These are phyloP conservation scores for Eulithis prunata DNA, from an alignment of 2,888 invertebrate genomes.

Conservation along the genomic window DNA sequence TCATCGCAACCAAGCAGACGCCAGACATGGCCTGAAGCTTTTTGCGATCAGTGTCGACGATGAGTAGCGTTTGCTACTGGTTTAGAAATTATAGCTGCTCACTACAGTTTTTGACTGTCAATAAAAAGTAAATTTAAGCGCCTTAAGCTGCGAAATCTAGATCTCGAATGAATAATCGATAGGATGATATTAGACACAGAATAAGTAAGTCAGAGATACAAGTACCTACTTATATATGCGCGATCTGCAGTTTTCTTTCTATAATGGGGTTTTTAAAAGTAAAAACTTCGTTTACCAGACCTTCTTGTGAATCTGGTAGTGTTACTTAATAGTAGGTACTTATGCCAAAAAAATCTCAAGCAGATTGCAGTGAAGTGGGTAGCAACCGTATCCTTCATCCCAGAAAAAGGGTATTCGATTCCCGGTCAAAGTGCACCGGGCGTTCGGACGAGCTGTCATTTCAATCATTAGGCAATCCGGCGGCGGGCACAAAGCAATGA, in stretches of 20 bases:
- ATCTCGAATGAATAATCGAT: neutral
- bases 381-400: conserved; percentile 28
- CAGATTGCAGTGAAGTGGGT: conserved; percentile 4
- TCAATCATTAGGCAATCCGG: conserved; percentile 80
- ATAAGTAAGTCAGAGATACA: too few relatives aligned
- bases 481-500: conserved; percentile 80
- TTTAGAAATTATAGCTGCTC: conserved; percentile 29
- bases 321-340: too few relatives aligned
- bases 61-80: conserved; percentile 36
- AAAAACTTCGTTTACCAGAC: too few relatives aligned
- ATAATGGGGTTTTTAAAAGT: too few relatives aligned
- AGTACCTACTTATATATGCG: too few relatives aligned
- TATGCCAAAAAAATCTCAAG: neutral
- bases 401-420: conserved; percentile 37
- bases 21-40: conserved; percentile 31
- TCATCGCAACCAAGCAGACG: conserved; percentile 10
- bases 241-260: too few relatives aligned
- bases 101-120: conserved; percentile 9
- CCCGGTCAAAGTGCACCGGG: conserved; percentile 57
- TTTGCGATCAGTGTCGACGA: conserved; percentile 12
- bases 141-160: conserved; percentile 5
- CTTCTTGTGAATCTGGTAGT: too few relatives aligned
- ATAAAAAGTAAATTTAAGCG: neutral
- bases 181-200: neutral
- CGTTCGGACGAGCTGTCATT: conserved; percentile 59